These are phyloP conservation scores for Apostichopus californicus DNA, from an alignment of 35 echinoderm and acorn worm species.

Conservation along the genomic window DNA sequence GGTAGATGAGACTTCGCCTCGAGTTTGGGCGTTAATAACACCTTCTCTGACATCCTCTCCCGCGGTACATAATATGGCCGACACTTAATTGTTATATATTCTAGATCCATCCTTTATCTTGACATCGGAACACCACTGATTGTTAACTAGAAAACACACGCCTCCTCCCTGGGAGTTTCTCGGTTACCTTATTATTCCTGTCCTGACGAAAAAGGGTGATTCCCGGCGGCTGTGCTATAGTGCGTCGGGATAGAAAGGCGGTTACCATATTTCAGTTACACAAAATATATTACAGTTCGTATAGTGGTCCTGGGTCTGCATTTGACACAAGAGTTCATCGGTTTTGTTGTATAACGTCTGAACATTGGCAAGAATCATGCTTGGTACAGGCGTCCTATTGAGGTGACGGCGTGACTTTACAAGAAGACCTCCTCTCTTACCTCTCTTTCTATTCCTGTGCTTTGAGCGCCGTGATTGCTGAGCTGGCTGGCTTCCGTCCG, in stretches of 20 bases:
- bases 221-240: conserved; percentile 1
- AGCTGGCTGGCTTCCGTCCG: not conserved
- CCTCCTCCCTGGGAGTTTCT: conserved; percentile 9
- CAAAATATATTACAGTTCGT: conserved; percentile 44
- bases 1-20: too few relatives aligned
- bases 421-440: conserved; percentile 33
- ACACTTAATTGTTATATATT: conserved; percentile 58
- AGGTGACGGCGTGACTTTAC: not conserved
- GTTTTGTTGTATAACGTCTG: conserved; percentile 40
- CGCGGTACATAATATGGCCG: conserved; percentile 55
- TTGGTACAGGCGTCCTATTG: conserved; percentile 23
- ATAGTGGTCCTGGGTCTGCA: conserved; percentile 42
- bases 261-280: conserved; percentile 23
- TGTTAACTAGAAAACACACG: conserved; percentile 30
- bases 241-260: not conserved
- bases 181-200: not conserved
- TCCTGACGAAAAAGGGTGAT: conserved; percentile 49
- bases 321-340: conserved; percentile 38
- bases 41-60: not conserved
- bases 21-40: too few relatives aligned
- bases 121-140: conserved; percentile 43
- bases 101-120: conserved; percentile 48
- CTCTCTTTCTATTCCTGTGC: conserved; percentile 12
- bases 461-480: not conserved
- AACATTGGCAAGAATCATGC: conserved; percentile 51